A percentile compares a stretch with the other conserved stretches of the same genome.
Evolutionary conservation across 2,797 vertebrate species (phyloP).

Genomic region (Triplophysa yarkandensis): DNA sequence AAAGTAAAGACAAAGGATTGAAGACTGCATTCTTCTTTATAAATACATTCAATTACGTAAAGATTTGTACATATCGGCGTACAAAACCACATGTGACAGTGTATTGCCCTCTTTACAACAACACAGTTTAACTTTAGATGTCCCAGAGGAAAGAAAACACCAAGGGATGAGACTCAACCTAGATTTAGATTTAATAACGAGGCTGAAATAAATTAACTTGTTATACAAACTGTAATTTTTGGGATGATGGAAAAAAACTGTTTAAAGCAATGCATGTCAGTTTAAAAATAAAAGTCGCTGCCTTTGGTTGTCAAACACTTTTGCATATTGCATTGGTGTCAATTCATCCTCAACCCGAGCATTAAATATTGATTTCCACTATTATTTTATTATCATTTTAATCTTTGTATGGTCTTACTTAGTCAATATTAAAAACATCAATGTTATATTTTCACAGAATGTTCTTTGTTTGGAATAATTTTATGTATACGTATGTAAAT

Average conservation of each 20-base stretch:
- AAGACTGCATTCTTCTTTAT: not conserved
- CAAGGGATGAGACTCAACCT: not conserved
- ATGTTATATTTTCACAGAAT: too few relatives aligned
- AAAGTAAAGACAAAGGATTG: not conserved
- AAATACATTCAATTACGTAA: not conserved
- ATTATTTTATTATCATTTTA: too few relatives aligned
- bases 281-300: not conserved
- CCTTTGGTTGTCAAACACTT: too few relatives aligned
- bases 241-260: not conserved
- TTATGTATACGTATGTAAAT: too few relatives aligned
- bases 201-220: slow-evolving; percentile 2
- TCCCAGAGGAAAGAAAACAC: not conserved
- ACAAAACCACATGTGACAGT: not conserved
- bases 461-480: too few relatives aligned
- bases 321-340: too few relatives aligned
- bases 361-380: too few relatives aligned
- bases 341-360: too few relatives aligned
- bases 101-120: not conserved
- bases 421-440: too few relatives aligned
- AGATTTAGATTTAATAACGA: not conserved
- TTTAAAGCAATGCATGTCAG: not conserved
- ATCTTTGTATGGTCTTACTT: too few relatives aligned
- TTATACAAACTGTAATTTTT: not conserved
- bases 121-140: not conserved
- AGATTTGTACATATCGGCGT: not conserved